Conservation (phyloP, 2,888 invertebrate genomes). For the Microplitis deprimator region DNA sequence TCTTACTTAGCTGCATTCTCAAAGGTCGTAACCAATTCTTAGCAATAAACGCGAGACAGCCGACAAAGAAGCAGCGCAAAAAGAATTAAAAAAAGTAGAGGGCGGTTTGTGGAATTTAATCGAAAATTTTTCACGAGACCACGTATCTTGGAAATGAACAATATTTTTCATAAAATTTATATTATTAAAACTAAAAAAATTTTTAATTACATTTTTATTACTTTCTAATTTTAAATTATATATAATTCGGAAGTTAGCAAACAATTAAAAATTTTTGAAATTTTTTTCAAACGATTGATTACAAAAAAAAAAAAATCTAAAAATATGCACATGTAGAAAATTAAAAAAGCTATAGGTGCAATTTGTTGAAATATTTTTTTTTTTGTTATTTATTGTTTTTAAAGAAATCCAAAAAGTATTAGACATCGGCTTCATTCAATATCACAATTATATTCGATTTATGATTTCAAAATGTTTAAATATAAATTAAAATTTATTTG, state of each 20-base stretch:
- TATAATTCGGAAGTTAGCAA: no score
- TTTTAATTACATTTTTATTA: not conserved
- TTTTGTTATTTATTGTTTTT: not conserved
- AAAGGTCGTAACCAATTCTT: constrained; percentile 21
- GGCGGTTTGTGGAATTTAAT: constrained; percentile 24
- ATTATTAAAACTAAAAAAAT: not conserved
- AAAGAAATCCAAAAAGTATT: not conserved
- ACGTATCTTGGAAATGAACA: constrained; percentile 20
- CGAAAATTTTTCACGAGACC: constrained; percentile 28
- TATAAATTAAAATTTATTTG: not conserved
- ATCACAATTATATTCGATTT: not conserved
- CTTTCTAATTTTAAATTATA: not conserved
- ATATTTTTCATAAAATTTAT: constrained; percentile 13
- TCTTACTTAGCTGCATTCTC: constrained; percentile 21
- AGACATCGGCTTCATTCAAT: not conserved
- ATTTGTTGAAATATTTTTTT: not conserved
- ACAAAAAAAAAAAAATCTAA: no score
- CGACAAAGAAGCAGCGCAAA: not conserved
- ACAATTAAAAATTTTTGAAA: no score
- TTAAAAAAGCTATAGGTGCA: no score
- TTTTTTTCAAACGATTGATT: no score
- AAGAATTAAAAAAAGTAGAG: not conserved
- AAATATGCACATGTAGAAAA: no score
- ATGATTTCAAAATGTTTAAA: not conserved
- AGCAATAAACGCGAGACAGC: constrained; percentile 28